A percentile compares a stretch with the other conserved stretches of the same genome.
Evolutionary conservation across 2,888 invertebrate genomes (phyloP).

Genomic region (Diarsia dahlii): DNA sequence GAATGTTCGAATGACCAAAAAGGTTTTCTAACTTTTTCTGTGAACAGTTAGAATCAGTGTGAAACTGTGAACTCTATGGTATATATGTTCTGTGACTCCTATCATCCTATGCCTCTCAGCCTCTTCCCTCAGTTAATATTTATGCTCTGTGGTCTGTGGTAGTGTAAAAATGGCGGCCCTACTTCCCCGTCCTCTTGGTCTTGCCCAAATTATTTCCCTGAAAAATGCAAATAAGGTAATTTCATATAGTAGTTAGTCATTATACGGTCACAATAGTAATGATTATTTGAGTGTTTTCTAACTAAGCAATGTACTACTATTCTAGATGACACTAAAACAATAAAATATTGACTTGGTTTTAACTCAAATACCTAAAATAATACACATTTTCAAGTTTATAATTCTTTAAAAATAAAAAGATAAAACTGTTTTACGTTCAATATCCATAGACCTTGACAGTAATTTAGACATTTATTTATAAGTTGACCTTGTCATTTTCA

Average conservation of each 20-base stretch:
- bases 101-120: too few species aligned
- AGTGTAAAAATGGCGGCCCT: conserved; percentile 94
- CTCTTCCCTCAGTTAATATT: background rate
- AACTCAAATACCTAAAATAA: background rate
- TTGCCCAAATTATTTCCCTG: conserved; percentile 93
- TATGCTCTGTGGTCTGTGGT: conserved; percentile 52
- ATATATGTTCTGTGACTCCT: too few species aligned
- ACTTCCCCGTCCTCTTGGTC: conserved; percentile 93
- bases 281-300: background rate
- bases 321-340: conserved; percentile 1
- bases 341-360: conserved; percentile 7
- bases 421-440: conserved; percentile 3
- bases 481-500: conserved; percentile 87
- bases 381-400: background rate
- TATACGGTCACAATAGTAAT: background rate
- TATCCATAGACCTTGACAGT: conserved; percentile 57
- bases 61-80: background rate
- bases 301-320: too few species aligned
- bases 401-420: background rate
- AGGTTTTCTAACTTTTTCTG: background rate
- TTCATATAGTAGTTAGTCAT: conserved; percentile 17
- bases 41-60: too few species aligned
- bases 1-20: conserved; percentile 11
- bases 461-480: conserved; percentile 79
- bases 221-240: conserved; percentile 94